These are phyloP conservation scores for Cepphus grylle DNA, from an alignment of 2,113 vertebrate species.

Conservation along the genomic window DNA sequence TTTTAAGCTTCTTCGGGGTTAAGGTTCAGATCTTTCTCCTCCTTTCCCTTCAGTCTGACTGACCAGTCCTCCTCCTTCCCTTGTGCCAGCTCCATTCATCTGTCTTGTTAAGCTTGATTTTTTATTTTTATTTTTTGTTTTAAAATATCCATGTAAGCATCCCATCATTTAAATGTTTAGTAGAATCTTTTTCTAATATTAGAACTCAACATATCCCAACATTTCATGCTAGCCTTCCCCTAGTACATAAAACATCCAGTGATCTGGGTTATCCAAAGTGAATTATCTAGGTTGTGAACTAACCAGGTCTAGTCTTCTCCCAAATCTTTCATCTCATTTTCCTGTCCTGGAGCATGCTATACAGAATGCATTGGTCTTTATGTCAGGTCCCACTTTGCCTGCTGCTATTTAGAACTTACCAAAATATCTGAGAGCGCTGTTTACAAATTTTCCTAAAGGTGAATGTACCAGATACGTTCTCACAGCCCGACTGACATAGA, in stretches of 20 bases:
- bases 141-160: neutral
- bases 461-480: neutral
- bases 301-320: neutral
- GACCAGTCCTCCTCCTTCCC: neutral
- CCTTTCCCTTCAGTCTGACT: neutral
- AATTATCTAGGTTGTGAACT: neutral
- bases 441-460: neutral
- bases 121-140: neutral
- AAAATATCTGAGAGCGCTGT: neutral
- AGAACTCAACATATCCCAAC: neutral
- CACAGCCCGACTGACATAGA: fast-evolving
- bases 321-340: neutral
- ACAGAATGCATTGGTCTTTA: neutral
- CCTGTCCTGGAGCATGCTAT: fast-evolving
- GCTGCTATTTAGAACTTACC: neutral
- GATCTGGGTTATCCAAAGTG: neutral
- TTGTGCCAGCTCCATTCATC: neutral
- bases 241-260: neutral
- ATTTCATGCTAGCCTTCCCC: neutral
- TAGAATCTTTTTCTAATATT: neutral
- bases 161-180: neutral
- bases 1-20: neutral
- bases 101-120: neutral
- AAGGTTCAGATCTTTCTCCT: neutral
- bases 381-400: neutral